phyloP scores from a whole-genome alignment of 1,140 invertebrate species.

The Venustaconcha ellipsiformis region DNA sequence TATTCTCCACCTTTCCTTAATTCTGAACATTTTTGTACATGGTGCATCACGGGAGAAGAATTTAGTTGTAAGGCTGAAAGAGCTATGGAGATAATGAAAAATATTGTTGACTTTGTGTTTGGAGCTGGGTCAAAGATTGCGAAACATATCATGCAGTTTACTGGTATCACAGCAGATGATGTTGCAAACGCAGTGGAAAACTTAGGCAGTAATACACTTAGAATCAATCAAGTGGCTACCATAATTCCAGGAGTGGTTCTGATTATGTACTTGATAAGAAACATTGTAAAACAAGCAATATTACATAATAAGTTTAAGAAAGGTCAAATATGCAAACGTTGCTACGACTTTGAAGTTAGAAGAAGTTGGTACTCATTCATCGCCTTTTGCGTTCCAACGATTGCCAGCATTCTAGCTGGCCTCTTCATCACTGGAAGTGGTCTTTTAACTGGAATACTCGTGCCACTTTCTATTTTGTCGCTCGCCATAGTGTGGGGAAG shows the following conservation, averaged over 20 bases:
- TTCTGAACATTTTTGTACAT: conserved; percentile 26
- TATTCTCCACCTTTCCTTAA: conserved; percentile 8
- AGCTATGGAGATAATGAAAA: background rate
- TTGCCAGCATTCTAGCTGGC: background rate
- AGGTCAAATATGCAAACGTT: conserved; percentile 3
- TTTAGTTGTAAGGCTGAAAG: conserved; percentile 10
- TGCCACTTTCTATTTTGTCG: background rate
- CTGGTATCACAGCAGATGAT: conserved; percentile 7
- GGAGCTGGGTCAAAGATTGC: conserved; percentile 4
- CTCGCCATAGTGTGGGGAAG: background rate
- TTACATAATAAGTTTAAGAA: background rate
- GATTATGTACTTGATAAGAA: conserved; percentile 2
- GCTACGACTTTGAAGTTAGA: conserved; percentile 10
- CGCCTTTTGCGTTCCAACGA: background rate
- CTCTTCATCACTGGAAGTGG: background rate
- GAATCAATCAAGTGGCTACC: conserved; percentile 6
- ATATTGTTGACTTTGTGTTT: background rate
- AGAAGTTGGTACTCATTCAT: conserved; percentile 1
- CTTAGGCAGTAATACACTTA: background rate
- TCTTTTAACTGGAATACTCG: conserved; percentile 1
- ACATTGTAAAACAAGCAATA: background rate
- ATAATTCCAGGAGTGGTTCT: background rate
- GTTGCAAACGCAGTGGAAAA: background rate
- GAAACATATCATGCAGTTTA: background rate
- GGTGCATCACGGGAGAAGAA: conserved; percentile 11